Conservation (phyloP, 2,888 invertebrate species). For the Synergus itoensis region DNA sequence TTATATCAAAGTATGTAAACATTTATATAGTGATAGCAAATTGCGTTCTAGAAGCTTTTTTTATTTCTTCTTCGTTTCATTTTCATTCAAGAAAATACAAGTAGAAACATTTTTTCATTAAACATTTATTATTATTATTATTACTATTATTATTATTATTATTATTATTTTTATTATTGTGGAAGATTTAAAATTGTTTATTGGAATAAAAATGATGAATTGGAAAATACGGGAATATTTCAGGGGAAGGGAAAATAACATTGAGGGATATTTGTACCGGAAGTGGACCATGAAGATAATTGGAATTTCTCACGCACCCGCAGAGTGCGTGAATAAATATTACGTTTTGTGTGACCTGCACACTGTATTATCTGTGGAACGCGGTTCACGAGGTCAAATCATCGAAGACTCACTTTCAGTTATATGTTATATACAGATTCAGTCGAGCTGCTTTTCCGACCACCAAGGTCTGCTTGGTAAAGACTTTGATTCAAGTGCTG, state of each 20-base stretch:
- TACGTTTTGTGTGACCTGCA: constrained; percentile 48
- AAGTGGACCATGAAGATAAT: neutral
- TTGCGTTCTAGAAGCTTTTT: no score
- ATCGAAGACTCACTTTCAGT: constrained; percentile 50
- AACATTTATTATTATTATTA: no score
- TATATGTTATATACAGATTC: constrained; percentile 47
- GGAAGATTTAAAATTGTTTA: no score
- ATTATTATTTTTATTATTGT: no score
- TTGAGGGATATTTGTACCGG: neutral
- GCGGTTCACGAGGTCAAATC: constrained; percentile 56
- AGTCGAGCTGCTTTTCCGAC: neutral
- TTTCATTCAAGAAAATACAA: no score
- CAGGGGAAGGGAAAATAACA: neutral
- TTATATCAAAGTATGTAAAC: no score
- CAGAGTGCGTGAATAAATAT: neutral
- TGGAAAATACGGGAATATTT: neutral
- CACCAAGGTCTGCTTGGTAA: neutral
- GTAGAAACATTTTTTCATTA: no score
- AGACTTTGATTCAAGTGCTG: neutral
- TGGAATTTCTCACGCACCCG: neutral
- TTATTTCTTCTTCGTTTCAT: no score
- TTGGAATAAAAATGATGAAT: neutral
- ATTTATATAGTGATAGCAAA: no score
- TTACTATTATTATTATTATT: no score
- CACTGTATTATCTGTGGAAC: constrained; percentile 51